These are phyloP conservation scores for Macropodus opercularis DNA, from an alignment of 2,797 vertebrate species.

Conservation along the genomic window DNA sequence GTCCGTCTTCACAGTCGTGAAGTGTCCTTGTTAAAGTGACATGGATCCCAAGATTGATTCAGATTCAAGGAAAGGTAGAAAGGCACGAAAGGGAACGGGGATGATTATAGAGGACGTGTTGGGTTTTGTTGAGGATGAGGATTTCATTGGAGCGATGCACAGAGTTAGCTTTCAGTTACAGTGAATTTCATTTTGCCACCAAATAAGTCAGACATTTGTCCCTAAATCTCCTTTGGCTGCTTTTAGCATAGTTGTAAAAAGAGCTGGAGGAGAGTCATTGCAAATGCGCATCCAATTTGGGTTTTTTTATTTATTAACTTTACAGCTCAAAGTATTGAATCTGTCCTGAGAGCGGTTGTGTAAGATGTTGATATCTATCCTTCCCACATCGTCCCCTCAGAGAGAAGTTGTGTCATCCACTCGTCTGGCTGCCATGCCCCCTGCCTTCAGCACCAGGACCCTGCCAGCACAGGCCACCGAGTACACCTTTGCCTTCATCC, in stretches of 20 bases:
- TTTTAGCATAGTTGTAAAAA: not conserved
- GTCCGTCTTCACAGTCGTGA: conserved; percentile 34
- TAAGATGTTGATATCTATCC: conserved; percentile 27
- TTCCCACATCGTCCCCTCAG: conserved; percentile 71
- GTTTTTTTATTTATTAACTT: too few species aligned
- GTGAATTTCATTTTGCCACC: conserved; percentile 6
- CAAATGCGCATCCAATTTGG: not conserved
- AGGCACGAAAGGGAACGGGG: not conserved
- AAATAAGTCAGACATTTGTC: not conserved
- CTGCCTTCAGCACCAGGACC: conserved; percentile 88
- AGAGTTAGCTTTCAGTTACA: conserved; percentile 6
- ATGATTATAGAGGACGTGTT: not conserved
- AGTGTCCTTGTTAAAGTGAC: conserved; percentile 22
- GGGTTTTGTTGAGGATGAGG: not conserved
- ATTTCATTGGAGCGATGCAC: conserved; percentile 12
- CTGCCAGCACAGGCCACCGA: conserved; percentile 93
- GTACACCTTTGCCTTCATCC: conserved; percentile 93
- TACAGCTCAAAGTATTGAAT: too few species aligned
- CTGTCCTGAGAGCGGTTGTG: not conserved
- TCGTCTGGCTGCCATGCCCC: conserved; percentile 88
- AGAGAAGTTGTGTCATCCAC: conserved; percentile 89
- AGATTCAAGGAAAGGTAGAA: conserved; percentile 4
- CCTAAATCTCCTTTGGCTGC: conserved; percentile 1
- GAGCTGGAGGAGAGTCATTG: conserved; percentile 16
- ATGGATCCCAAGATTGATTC: conserved; percentile 9